Percentiles rank a stretch among this genome's conserved stretches.
Evolutionary conservation across 2,888 invertebrate species (phyloP).

Genomic region (Eupithecia inturbata): DNA sequence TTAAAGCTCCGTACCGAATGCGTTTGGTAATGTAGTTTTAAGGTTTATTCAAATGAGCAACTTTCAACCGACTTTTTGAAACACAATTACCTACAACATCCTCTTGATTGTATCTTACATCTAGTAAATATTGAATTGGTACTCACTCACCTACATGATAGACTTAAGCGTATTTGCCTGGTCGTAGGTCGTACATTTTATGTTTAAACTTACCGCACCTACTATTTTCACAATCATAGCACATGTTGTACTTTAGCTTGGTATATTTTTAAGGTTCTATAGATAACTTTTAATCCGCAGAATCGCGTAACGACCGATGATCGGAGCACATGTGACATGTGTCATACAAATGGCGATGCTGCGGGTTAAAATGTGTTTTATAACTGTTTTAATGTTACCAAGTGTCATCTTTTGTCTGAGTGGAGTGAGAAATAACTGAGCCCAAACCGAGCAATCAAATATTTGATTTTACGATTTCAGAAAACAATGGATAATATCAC

Average conservation of each 20-base stretch:
- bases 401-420: not conserved
- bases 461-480: not conserved
- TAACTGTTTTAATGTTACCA: not conserved
- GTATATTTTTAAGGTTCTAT: not conserved
- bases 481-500: not conserved
- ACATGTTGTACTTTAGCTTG: too few species aligned
- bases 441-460: not conserved
- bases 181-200: not conserved
- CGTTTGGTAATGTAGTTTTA: slow-evolving; percentile 33
- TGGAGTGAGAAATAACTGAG: not conserved
- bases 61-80: not conserved
- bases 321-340: not conserved
- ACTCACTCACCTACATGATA: not conserved
- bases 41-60: not conserved
- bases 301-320: not conserved
- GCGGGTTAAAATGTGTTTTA: not conserved
- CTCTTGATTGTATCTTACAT: not conserved
- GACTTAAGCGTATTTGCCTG: too few species aligned
- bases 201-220: too few species aligned
- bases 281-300: not conserved
- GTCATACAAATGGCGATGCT: not conserved
- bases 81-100: not conserved
- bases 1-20: slow-evolving; percentile 26
- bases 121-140: not conserved
- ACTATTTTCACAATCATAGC: not conserved